A percentile compares a stretch with the other conserved stretches of the same genome.
These are phyloP conservation scores for Agriopis aurantiaria DNA, from an alignment of 2,888 invertebrate species.

Conservation along the genomic window DNA sequence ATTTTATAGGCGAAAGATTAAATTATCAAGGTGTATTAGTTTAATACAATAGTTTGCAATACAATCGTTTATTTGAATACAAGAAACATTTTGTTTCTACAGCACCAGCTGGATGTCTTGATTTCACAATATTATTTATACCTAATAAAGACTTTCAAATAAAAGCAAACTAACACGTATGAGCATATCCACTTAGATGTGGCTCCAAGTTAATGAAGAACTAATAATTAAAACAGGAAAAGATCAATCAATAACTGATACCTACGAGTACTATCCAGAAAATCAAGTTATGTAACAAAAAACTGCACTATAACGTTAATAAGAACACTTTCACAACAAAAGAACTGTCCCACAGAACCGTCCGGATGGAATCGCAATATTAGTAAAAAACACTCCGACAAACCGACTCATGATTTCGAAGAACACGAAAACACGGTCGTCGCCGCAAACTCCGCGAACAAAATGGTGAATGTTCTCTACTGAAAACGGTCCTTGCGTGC, in stretches of 20 bases:
- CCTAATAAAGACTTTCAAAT: slow-evolving; percentile 2
- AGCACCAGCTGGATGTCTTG: not conserved
- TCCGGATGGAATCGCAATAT: slow-evolving; percentile 46
- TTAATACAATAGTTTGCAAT: not conserved
- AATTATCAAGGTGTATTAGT: not conserved
- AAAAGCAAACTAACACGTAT: not conserved
- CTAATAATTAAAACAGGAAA: not conserved
- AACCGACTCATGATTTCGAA: slow-evolving; percentile 59
- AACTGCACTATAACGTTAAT: slow-evolving; percentile 53
- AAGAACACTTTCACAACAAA: slow-evolving; percentile 69
- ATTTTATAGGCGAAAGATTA: too few relatives aligned
- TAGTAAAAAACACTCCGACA: slow-evolving; percentile 52
- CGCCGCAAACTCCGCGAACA: slow-evolving; percentile 70
- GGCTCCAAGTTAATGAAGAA: not conserved
- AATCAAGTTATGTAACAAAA: slow-evolving; percentile 51
- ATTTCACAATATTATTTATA: slow-evolving; percentile 13
- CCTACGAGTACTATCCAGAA: slow-evolving; percentile 20
- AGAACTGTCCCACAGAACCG: slow-evolving; percentile 60
- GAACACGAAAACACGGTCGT: slow-evolving; percentile 63
- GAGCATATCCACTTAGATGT: not conserved
- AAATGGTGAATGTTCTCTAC: slow-evolving; percentile 84
- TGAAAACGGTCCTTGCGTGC: slow-evolving; percentile 80
- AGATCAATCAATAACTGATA: slow-evolving; percentile 33
- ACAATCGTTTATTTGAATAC: too few relatives aligned
- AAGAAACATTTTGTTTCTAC: too few relatives aligned